A percentile compares a stretch with the other conserved stretches of the same genome.
These are phyloP conservation scores for Euschistus heros DNA, from an alignment of 1,140 invertebrate species.

Conservation along the genomic window DNA sequence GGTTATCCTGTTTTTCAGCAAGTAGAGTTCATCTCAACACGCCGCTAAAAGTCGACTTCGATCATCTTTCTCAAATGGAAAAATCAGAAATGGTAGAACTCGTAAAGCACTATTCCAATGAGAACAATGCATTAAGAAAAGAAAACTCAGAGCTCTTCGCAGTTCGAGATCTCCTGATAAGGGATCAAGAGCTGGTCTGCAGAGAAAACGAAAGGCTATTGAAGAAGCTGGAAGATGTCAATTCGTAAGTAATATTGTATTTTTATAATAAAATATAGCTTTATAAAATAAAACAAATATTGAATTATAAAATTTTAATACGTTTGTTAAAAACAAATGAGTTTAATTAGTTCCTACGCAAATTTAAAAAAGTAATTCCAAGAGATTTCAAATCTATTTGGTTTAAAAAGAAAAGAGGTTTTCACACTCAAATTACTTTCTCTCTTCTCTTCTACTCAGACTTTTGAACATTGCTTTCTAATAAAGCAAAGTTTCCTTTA, in stretches of 20 bases:
- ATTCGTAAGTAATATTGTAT: conserved; percentile 49
- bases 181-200: conserved; percentile 82
- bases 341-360: too few relatives aligned
- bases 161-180: conserved; percentile 62
- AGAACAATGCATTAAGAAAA: conserved; percentile 72
- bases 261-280: neutral
- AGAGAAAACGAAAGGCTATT: conserved; percentile 79
- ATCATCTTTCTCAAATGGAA: conserved; percentile 59
- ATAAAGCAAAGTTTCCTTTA: too few relatives aligned
- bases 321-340: too few relatives aligned
- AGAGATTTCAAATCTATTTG: too few relatives aligned
- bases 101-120: conserved; percentile 66
- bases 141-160: conserved; percentile 80
- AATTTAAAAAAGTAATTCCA: too few relatives aligned
- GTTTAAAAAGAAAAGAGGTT: too few relatives aligned
- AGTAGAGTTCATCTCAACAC: conserved; percentile 14
- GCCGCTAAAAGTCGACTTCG: conserved; percentile 46
- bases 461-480: too few relatives aligned
- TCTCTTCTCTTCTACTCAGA: too few relatives aligned
- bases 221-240: conserved; percentile 77
- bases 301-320: too few relatives aligned
- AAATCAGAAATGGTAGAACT: conserved; percentile 56
- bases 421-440: too few relatives aligned
- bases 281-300: neutral
- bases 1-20: conserved; percentile 1